Percentiles rank a stretch among this genome's conserved stretches.
These are phyloP conservation scores for Mystacides longicornis DNA, from an alignment of 2,888 invertebrate species.

Conservation along the genomic window DNA sequence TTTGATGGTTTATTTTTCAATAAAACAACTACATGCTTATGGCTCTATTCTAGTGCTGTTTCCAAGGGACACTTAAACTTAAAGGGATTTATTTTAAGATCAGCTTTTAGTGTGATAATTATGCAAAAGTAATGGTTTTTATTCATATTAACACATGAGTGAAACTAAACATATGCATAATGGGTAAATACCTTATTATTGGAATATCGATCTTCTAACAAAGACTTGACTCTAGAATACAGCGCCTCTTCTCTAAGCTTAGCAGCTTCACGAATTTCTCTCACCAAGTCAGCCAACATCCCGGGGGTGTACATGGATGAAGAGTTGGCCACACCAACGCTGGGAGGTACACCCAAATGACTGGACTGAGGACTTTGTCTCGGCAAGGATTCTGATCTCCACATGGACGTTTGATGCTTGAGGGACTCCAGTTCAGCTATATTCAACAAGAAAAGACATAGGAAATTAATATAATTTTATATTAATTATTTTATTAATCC, in stretches of 20 bases:
- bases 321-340: constrained; percentile 33
- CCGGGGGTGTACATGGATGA: constrained; percentile 54
- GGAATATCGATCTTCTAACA: constrained; percentile 50
- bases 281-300: constrained; percentile 63
- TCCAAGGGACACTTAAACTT: too few relatives aligned
- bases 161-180: too few relatives aligned
- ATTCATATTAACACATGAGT: too few relatives aligned
- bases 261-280: constrained; percentile 67
- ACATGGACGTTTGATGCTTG: constrained; percentile 49
- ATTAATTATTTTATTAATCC: too few relatives aligned
- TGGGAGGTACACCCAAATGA: background rate
- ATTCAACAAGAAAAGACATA: constrained; percentile 26
- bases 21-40: too few relatives aligned
- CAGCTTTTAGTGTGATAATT: too few relatives aligned
- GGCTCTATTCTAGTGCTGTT: too few relatives aligned
- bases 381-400: constrained; percentile 40
- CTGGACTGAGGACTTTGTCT: constrained; percentile 27
- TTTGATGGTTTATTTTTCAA: too few relatives aligned
- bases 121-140: too few relatives aligned
- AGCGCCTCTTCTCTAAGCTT: constrained; percentile 66
- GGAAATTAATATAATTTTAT: background rate
- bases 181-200: constrained; percentile 32
- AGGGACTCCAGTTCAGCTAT: constrained; percentile 54
- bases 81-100: too few relatives aligned
- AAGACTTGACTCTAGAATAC: constrained; percentile 50